Conservation (phyloP, 2,113 vertebrate genomes). For the Astatotilapia flaviijosephi region DNA sequence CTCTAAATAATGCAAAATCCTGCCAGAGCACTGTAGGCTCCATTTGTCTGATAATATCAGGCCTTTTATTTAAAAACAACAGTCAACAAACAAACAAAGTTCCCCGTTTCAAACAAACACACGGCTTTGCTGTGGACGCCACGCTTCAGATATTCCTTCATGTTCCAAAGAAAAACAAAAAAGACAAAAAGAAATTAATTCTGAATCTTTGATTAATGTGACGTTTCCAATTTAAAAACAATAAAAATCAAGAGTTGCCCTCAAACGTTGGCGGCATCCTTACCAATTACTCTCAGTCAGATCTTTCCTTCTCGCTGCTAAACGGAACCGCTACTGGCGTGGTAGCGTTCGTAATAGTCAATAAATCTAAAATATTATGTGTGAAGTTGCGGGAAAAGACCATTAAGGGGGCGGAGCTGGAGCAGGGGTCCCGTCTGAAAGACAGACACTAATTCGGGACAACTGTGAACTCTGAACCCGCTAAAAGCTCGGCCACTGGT, state of each 20-base stretch:
- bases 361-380: conserved; percentile 99
- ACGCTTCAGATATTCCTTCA: background rate
- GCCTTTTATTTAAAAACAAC: background rate
- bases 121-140: background rate
- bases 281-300: conserved; percentile 83
- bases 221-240: conserved; percentile 29
- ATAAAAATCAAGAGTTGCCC: conserved; percentile 13
- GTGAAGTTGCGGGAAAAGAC: conserved; percentile 87
- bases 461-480: conserved; percentile 95
- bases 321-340: conserved; percentile 88
- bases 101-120: background rate
- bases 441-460: conserved; percentile 89
- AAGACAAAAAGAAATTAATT: conserved; percentile 23
- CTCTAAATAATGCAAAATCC: conserved; percentile 2
- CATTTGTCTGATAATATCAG: background rate
- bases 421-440: conserved; percentile 81
- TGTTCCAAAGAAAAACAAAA: background rate
- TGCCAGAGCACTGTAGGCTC: background rate
- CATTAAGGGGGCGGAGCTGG: conserved; percentile 87
- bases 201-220: background rate
- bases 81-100: background rate
- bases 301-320: conserved; percentile 53
- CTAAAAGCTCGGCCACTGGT: conserved; percentile 82
- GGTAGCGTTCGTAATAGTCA: conserved; percentile 91
- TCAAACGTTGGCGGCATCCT: conserved; percentile 34